Base-by-base conservation (phyloP, 2,113 vertebrate species). In the Isichthys henryi region DNA sequence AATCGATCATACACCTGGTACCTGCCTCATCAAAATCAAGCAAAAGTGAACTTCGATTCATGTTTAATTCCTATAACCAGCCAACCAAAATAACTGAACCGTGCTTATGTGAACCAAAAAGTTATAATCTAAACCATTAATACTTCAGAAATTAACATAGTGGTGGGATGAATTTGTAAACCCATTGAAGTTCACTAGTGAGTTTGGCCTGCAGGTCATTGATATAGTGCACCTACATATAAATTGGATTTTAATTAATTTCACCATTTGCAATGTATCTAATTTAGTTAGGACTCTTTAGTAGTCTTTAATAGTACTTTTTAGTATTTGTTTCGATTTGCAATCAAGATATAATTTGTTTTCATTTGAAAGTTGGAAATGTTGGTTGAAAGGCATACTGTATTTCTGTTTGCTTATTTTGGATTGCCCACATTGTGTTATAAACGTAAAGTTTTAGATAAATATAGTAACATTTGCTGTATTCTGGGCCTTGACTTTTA, bases 381-480 rank as follows among this genome's bases (percentile, higher is more conserved):
- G 11, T 48, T 35, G 35, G 15, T 5, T 39, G 1, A 39, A 77
- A 77, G 35, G 1, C 31, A 77, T 39, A 39, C 39, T 39, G 39
- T 39, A 82, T 84, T 21, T 46, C 43, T 84, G 80, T 84, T 48
- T 84, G 80, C 43, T 84, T 84, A 48, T 84, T n/a, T 84, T 84
- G 43, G 45, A 46, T 23, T 84, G 80, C 3, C 35, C n/a, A 49
- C 48, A 86, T 17, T 50, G 3, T n/a, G 11, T 86, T 2, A 86
- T 50, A 27, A 86, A 50, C 46, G 11, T 11, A 52, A 43, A 45
- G 80, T 80, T 80, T 43, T 80, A 43, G 74, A 80, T 80, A 43
- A 5, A 80, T 80, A 23, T 35, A 17, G 31, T 77, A 77, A 39
- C 31, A 23, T 84, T 84, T 46, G 43, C 82, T 85, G 82, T 45